These are phyloP conservation scores for Ptilonorhynchus violaceus DNA, from an alignment of 2,113 vertebrate species.

Conservation along the genomic window DNA sequence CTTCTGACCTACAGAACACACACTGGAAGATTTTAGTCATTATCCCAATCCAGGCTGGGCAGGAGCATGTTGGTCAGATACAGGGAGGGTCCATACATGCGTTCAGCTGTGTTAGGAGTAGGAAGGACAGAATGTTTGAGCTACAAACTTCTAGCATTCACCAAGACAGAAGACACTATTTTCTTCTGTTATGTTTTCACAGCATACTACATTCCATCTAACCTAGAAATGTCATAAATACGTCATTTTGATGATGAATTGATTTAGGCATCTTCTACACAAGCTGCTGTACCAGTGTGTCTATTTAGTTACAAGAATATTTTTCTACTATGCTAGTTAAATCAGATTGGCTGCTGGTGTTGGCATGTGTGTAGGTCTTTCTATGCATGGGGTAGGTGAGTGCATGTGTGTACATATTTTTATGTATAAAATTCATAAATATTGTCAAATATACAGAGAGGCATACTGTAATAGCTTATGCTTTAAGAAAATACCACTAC, in stretches of 20 bases:
- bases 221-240: slow-evolving; percentile 32
- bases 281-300: not conserved
- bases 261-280: not conserved
- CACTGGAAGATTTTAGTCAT: not conserved
- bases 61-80: not conserved
- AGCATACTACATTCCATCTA: not conserved
- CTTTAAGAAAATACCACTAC: not conserved
- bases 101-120: not conserved
- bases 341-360: not conserved
- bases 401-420: not conserved
- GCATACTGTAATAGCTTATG: not conserved
- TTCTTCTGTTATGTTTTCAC: not conserved
- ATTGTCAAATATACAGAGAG: not conserved
- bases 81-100: not conserved
- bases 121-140: not conserved
- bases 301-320: not conserved
- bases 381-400: not conserved
- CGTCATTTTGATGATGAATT: slow-evolving; percentile 4
- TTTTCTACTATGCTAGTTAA: not conserved
- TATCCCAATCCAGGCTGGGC: not conserved
- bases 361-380: not conserved
- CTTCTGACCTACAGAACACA: not conserved
- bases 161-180: not conserved
- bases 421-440: not conserved
- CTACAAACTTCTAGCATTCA: not conserved